These are phyloP conservation scores for Tinea trinotella DNA, from an alignment of 2,888 invertebrate genomes.

Conservation along the genomic window DNA sequence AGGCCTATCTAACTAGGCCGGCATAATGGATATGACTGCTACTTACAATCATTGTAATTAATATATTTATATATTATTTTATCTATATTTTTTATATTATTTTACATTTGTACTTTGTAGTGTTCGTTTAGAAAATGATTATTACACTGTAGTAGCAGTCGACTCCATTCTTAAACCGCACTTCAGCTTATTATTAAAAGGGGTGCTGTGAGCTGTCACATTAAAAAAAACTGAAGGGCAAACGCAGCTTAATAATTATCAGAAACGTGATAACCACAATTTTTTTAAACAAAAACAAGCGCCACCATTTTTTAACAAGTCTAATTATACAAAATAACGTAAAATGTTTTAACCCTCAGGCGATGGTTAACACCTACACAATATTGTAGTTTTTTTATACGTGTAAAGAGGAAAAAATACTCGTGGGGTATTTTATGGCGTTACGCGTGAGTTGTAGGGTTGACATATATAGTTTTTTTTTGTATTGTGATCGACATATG, in stretches of 20 bases:
- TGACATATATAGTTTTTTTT: neutral
- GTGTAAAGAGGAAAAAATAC: constrained; percentile 1
- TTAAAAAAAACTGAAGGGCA: neutral
- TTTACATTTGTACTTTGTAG: no score
- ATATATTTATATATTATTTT: no score
- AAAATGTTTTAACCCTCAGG: neutral
- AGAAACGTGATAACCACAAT: constrained; percentile 7
- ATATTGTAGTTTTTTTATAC: neutral
- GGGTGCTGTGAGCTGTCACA: no score
- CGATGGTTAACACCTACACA: constrained; percentile 4
- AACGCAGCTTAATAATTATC: neutral
- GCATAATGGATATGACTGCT: no score
- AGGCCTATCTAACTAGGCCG: no score
- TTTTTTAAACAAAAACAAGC: neutral
- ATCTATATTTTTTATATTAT: no score
- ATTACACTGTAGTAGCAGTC: no score
- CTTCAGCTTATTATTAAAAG: no score
- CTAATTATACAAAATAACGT: constrained; percentile 2
- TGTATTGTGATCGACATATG: no score
- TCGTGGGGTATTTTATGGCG: neutral
- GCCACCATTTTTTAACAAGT: neutral
- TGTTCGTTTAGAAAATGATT: no score
- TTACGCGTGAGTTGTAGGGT: neutral
- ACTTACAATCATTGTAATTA: no score
- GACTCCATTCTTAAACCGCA: no score